These are phyloP conservation scores for Synchiropus splendidus DNA, from an alignment of 2,113 vertebrate species.

Conservation along the genomic window DNA sequence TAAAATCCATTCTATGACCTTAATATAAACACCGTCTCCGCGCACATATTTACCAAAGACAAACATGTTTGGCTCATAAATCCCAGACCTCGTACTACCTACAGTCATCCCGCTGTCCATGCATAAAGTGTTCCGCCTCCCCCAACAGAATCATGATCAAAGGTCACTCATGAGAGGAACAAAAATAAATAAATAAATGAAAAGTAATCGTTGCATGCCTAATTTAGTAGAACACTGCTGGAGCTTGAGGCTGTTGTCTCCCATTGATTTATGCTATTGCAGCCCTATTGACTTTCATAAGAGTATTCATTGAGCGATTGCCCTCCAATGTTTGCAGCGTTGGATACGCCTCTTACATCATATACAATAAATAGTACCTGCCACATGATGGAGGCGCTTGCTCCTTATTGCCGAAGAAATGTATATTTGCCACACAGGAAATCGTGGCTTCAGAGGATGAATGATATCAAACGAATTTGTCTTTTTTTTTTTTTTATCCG, in stretches of 20 bases:
- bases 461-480: constrained; percentile 42
- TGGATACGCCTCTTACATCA: constrained; percentile 47
- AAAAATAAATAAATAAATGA: too few species aligned
- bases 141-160: constrained; percentile 47
- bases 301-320: constrained; percentile 40
- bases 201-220: constrained; percentile 58
- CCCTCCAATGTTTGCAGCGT: constrained; percentile 45
- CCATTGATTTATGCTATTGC: constrained; percentile 58
- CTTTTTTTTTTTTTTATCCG: constrained; percentile 40
- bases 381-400: constrained; percentile 21
- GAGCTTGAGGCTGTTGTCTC: constrained; percentile 54
- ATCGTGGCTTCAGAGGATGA: constrained; percentile 20
- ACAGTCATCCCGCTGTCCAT: constrained; percentile 33
- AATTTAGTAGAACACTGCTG: constrained; percentile 58
- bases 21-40: constrained; percentile 5
- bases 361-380: constrained; percentile 37
- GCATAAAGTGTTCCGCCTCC: constrained; percentile 33
- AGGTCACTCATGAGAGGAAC: constrained; percentile 38
- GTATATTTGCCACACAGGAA: constrained; percentile 22
- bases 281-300: constrained; percentile 56
- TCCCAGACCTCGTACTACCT: constrained; percentile 28
- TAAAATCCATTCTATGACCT: too few species aligned
- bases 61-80: constrained; percentile 40
- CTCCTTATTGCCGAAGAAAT: constrained; percentile 37
- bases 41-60: constrained; percentile 12